Evolutionary conservation across 2,113 vertebrate species (phyloP), one percentile per base, ranked within the genome.

Genomic region (Microcebus murinus): DNA sequence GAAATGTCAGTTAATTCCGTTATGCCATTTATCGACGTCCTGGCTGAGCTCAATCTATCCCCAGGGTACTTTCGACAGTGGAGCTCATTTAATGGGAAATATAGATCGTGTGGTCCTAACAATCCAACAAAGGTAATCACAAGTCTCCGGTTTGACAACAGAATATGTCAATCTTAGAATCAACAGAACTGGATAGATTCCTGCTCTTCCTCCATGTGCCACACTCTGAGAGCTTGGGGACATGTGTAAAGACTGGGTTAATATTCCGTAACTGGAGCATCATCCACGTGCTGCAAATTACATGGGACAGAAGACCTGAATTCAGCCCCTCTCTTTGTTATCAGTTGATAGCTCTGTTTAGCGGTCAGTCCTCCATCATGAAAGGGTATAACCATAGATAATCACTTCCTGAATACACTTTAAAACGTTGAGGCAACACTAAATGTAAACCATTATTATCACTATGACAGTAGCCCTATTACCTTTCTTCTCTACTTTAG

Each of bases 1-100:
- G 65, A 96, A 93, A 97, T 94, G 88, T 67, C 77, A 88, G 81
- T 96, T 96, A 94, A 96, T 96, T 88, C 79, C 15, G 11, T 93
- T 90, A 95, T 86, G 67, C 57, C 57, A 70, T 86, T 98, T 92
- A 96, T 86, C 94, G 94, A 96, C 88, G 45, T 93, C 34, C 59
- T 95, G 61, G 57, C 36, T 17, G 81, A 63, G 57, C 85, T 97
- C 82, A 80, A 8, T 89, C 31, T 88, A 2, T 94, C 85, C 93
- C 91, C 6, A 23, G 23, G 52, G 67, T 59, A 95, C 65, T 82
- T 65, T 81, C 27, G 87, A 71, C 3, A 42, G 77, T 15, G 59
- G 42, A 92, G 36, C 39, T 50, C 4, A 29, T 95, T 67, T 91
- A 85, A 88, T 94, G 85, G 81, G 61, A 97, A 97, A 57, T 97